phyloP scores from a whole-genome alignment of 2,113 vertebrate genomes.

The Plotosus lineatus region DNA sequence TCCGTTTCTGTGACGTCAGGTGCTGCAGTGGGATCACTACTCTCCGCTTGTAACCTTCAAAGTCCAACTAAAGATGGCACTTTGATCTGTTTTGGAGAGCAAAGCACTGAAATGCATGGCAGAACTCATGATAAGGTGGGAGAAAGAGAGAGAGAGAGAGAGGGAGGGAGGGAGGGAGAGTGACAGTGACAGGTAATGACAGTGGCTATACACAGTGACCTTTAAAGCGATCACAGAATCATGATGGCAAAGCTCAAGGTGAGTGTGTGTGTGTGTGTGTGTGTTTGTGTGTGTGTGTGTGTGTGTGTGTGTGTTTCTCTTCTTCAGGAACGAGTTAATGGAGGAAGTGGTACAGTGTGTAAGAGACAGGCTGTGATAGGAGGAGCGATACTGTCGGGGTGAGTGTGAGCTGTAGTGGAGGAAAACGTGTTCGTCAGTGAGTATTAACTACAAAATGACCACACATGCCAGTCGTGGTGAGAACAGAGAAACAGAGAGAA shows the following conservation, averaged over 20 bases:
- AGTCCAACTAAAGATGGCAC: slow-evolving; percentile 64
- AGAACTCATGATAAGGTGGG: slow-evolving; percentile 61
- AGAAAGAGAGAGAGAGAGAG: slow-evolving; percentile 52
- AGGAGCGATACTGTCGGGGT: neutral
- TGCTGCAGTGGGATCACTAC: slow-evolving; percentile 49
- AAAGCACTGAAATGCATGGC: slow-evolving; percentile 63
- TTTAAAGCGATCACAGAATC: slow-evolving; percentile 74
- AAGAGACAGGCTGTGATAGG: neutral
- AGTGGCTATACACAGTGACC: slow-evolving; percentile 77
- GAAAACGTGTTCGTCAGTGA: neutral
- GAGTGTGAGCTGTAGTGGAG: neutral
- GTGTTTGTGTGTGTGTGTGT: slow-evolving; percentile 44
- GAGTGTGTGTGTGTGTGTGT: slow-evolving; percentile 59
- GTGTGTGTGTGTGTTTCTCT: slow-evolving; percentile 30
- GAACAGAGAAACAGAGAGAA: neutral
- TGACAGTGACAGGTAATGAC: slow-evolving; percentile 78
- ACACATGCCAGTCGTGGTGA: neutral
- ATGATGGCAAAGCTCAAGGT: slow-evolving; percentile 74
- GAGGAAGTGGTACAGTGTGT: slow-evolving; percentile 11
- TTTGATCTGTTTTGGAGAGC: slow-evolving; percentile 67
- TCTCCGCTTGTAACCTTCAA: slow-evolving; percentile 68
- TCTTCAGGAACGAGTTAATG: slow-evolving; percentile 27
- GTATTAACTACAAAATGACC: neutral
- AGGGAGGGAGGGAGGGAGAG: slow-evolving; percentile 57
- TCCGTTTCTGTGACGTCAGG: slow-evolving; percentile 20